Evolutionary conservation across 1,140 invertebrate species (phyloP), one percentile per base, ranked within the genome.

Genomic region (Bombus cullumanus): DNA sequence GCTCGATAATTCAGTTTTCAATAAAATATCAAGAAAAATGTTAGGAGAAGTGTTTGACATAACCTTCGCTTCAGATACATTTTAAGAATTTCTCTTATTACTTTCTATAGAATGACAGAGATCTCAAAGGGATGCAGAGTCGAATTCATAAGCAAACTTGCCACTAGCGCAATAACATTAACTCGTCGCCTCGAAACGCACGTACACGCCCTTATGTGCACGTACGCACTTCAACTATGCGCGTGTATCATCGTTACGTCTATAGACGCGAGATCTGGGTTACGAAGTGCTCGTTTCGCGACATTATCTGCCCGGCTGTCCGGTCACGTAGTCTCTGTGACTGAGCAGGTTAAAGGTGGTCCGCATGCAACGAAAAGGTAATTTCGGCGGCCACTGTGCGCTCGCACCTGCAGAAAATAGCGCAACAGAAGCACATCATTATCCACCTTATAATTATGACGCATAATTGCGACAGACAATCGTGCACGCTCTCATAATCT

Each of bases 361-460:
- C 31, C 72, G 57, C 69, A 62, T 57, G 66, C 77, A 76, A 47
- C 80, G 79, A 53, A 62, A 78, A 74, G 79, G 64, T 82, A 91
- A 91, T 91, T 91, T 84, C 39, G 57, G 62, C 37, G 57, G 18
- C 39, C 31, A 53, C 47, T 53, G 69, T 71, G 37, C 66, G 57
- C 57, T 72, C 72, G 25, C 83, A 86, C 76, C 82, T 86, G 86
- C 83, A 57, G 86, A 88, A 90, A 88, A 90, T 78, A 39, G 59
- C 62, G 85, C 41, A 25, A 87, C 41, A 47, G 81, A 76, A 28
- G 25, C n/a, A 75, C 86, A 62, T 88, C 86, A 82, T 88, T 90
- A 90, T 88, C 76, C 75, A 77, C 68, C 81, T 78, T 83, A 86
- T 90, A 90, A 90, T 90, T 90, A 88, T 78, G 53, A 43, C 76